These are phyloP conservation scores for Falco biarmicus DNA, from an alignment of 2,797 vertebrate species.

Conservation along the genomic window DNA sequence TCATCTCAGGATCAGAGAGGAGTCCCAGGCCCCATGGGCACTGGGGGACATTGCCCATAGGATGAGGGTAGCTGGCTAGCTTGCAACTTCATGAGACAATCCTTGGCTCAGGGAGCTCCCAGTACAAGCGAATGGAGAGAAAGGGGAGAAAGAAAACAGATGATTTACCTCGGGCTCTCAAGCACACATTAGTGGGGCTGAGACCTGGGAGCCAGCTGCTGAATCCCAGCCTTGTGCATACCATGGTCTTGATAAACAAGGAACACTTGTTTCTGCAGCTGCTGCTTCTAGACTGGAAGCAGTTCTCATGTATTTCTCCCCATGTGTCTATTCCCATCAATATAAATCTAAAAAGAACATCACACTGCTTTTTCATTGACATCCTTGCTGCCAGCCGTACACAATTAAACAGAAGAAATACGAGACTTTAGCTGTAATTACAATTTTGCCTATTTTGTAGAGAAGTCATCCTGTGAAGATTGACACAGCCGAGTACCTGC, in stretches of 20 bases:
- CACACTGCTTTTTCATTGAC: not conserved
- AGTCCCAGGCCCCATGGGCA: not conserved
- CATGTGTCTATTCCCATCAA: not conserved
- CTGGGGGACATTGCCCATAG: not conserved
- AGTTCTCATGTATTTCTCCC: not conserved
- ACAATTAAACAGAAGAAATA: not conserved
- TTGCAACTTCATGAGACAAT: not conserved
- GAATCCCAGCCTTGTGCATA: not conserved
- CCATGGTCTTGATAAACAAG: not conserved
- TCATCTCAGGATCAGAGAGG: not conserved
- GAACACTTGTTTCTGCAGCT: not conserved
- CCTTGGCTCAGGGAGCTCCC: not conserved
- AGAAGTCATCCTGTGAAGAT: not conserved
- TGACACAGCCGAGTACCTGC: not conserved
- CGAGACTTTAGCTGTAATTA: not conserved
- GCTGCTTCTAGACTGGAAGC: not conserved
- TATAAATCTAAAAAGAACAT: not conserved
- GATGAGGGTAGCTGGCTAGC: not conserved
- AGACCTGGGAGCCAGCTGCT: not conserved
- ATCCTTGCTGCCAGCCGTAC: not conserved
- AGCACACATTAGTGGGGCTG: not conserved
- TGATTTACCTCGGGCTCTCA: not conserved
- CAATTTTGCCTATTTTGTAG: not conserved
- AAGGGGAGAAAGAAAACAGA: not conserved
- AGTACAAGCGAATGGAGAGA: not conserved